Percentiles rank a stretch among this genome's conserved stretches.
Evolutionary conservation across 2,797 vertebrate species (phyloP).

Genomic region (Enteromius treurensis): DNA sequence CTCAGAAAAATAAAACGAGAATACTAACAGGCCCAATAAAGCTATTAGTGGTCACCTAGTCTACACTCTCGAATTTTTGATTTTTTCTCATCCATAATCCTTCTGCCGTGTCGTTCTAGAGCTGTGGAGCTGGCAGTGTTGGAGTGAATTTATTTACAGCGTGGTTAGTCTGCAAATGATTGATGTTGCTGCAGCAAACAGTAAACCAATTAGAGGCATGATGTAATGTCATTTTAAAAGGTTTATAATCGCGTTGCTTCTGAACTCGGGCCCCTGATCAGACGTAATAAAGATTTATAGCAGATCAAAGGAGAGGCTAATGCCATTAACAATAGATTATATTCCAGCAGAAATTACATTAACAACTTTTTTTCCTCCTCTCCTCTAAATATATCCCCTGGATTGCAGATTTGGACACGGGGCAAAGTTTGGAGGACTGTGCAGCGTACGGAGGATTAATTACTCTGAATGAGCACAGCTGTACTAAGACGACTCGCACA

Average conservation of each 20-base stretch:
- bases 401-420: slow-evolving; percentile 77
- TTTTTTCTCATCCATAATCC: slow-evolving; percentile 52
- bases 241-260: slow-evolving; percentile 97
- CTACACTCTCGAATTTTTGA: slow-evolving; percentile 77
- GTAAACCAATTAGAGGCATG: slow-evolving; percentile 99
- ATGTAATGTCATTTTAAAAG: slow-evolving; percentile 99
- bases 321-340: slow-evolving; percentile 98
- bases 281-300: slow-evolving; percentile 99
- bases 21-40: slow-evolving; percentile 72
- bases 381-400: slow-evolving; percentile 82
- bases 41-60: slow-evolving; percentile 83
- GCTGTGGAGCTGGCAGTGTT: slow-evolving; percentile 93
- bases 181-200: slow-evolving; percentile 96
- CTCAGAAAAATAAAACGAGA: slow-evolving; percentile 32
- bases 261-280: slow-evolving; percentile 93
- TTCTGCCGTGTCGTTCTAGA: slow-evolving; percentile 75
- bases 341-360: slow-evolving; percentile 87
- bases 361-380: slow-evolving; percentile 75
- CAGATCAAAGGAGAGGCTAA: slow-evolving; percentile 94
- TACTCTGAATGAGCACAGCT: slow-evolving; percentile 55
- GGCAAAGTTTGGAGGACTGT: slow-evolving; percentile 66
- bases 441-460: slow-evolving; percentile 60
- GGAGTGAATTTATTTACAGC: slow-evolving; percentile 96
- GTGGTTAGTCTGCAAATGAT: slow-evolving; percentile 95
- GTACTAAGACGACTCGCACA: slow-evolving; percentile 32